Evolutionary conservation across 2,888 invertebrate genomes (phyloP).

Genomic region (Spodoptera littoralis): DNA sequence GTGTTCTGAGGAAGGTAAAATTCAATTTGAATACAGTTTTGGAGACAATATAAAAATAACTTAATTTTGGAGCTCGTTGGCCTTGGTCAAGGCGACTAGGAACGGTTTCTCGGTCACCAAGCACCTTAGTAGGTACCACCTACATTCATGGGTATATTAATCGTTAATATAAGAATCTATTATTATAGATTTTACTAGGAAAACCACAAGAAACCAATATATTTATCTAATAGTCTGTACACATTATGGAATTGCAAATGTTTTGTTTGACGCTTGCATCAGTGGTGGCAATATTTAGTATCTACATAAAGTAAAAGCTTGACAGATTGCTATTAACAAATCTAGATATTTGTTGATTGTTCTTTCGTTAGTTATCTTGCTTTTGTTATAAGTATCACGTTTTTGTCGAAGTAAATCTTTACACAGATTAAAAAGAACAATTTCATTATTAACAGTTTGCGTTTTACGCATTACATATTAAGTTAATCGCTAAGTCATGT

Average conservation of each 20-base stretch:
- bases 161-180: too few species aligned
- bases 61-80: constrained; percentile 29
- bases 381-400: too few species aligned
- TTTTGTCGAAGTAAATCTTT: too few species aligned
- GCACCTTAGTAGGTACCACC: background rate
- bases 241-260: constrained; percentile 47
- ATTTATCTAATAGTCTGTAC: constrained; percentile 18
- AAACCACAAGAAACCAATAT: constrained; percentile 28
- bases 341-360: constrained; percentile 1
- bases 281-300: constrained; percentile 47
- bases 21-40: constrained; percentile 14
- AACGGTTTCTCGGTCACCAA: constrained; percentile 5
- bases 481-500: too few species aligned
- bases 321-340: constrained; percentile 12
- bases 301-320: constrained; percentile 31
- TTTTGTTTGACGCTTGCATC: constrained; percentile 58
- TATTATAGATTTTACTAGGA: background rate
- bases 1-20: constrained; percentile 8
- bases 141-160: too few species aligned
- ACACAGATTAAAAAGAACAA: too few species aligned
- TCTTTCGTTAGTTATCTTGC: background rate
- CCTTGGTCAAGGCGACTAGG: constrained; percentile 30
- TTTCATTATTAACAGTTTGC: too few species aligned
- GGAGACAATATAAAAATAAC: constrained; percentile 18
- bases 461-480: too few species aligned